phyloP scores from a whole-genome alignment of 2,888 invertebrate genomes.

The Caenorhabditis angaria region DNA sequence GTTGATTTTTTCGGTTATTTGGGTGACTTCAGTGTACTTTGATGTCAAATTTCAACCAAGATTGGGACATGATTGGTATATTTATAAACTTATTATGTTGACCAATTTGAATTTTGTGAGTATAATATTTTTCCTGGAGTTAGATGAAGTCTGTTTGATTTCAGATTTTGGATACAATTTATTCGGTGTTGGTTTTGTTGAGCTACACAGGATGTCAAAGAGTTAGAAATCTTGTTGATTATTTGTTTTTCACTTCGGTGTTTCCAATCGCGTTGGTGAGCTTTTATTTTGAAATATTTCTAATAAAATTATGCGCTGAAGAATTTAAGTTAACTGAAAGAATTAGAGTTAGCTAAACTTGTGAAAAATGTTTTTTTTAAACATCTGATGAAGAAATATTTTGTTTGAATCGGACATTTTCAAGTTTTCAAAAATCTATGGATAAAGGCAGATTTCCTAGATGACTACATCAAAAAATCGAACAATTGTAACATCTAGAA shows the following conservation, averaged over 20 bases:
- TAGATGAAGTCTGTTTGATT: not conserved
- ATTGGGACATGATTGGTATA: slow-evolving; percentile 59
- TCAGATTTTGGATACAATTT: slow-evolving; percentile 40
- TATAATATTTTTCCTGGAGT: not conserved
- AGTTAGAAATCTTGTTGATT: slow-evolving; percentile 43
- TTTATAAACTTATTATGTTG: slow-evolving; percentile 70
- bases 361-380: too few species aligned
- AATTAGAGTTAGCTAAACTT: too few species aligned
- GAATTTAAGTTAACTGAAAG: too few species aligned
- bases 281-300: not conserved
- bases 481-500: too few species aligned
- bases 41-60: slow-evolving; percentile 64
- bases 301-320: too few species aligned
- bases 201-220: slow-evolving; percentile 8
- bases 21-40: slow-evolving; percentile 58
- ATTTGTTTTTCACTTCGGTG: slow-evolving; percentile 59
- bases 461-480: too few species aligned
- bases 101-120: slow-evolving; percentile 70
- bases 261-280: slow-evolving; percentile 66
- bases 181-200: slow-evolving; percentile 30
- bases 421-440: too few species aligned
- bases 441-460: too few species aligned
- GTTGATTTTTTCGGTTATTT: slow-evolving; percentile 47
- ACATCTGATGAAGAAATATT: too few species aligned
- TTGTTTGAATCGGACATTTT: too few species aligned